A percentile compares a stretch with the other conserved stretches of the same genome.
Evolutionary conservation across 2,888 invertebrate genomes (phyloP).

Genomic region (Caenorhabditis zanzibari): DNA sequence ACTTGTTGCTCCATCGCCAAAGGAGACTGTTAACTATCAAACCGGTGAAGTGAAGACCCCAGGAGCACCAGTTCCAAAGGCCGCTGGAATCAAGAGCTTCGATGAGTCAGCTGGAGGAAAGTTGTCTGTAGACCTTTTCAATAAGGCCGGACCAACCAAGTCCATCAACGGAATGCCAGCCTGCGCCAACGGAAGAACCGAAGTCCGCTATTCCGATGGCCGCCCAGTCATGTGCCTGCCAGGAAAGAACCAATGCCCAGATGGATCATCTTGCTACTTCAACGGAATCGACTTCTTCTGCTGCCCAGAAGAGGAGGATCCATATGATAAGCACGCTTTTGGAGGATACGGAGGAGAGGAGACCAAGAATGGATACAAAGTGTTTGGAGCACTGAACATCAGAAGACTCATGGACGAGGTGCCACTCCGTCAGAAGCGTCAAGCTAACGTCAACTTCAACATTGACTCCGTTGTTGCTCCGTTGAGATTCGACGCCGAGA

Average conservation of each 20-base stretch:
- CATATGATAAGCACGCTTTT: conserved; percentile 81
- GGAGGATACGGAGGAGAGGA: conserved; percentile 82
- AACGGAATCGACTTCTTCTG: conserved; percentile 83
- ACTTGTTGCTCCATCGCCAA: conserved; percentile 77
- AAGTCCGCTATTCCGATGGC: conserved; percentile 72
- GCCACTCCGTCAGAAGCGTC: conserved; percentile 67
- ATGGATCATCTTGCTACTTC: conserved; percentile 82
- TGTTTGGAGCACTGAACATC: conserved; percentile 77
- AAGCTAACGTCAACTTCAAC: conserved; percentile 71
- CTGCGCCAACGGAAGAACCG: conserved; percentile 80
- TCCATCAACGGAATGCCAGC: conserved; percentile 71
- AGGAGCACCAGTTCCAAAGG: conserved; percentile 35
- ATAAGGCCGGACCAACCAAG: conserved; percentile 40
- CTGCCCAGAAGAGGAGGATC: conserved; percentile 82
- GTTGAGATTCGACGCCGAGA: conserved; percentile 79
- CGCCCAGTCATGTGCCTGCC: conserved; percentile 83
- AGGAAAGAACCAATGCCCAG: conserved; percentile 82
- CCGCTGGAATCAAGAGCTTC: conserved; percentile 56
- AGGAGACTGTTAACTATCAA: conserved; percentile 76
- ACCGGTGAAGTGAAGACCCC: conserved; percentile 69
- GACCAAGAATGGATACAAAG: conserved; percentile 80
- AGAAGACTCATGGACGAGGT: conserved; percentile 73
- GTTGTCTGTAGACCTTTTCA: conserved; percentile 51
- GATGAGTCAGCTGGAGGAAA: conserved; percentile 49
- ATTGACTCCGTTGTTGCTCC: conserved; percentile 79